Conservation (phyloP, 2,797 vertebrate genomes). For the Dicrostonyx torquatus region DNA sequence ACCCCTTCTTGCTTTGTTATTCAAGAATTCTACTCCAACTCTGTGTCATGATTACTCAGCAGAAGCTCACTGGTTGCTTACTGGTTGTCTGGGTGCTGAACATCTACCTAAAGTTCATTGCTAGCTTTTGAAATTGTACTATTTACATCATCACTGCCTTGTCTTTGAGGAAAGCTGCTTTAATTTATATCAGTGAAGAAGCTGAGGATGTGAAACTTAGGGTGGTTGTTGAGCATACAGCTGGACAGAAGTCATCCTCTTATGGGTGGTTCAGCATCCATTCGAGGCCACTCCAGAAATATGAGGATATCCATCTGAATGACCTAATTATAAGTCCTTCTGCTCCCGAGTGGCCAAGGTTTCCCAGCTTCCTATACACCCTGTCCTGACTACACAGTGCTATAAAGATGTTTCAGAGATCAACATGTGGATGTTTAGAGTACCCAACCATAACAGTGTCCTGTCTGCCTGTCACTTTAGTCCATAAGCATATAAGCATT, state of each 20-base stretch:
- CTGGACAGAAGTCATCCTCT: neutral
- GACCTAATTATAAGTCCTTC: neutral
- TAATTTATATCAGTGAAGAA: neutral
- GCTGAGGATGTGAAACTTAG: neutral
- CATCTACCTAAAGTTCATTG: neutral
- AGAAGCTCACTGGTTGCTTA: neutral
- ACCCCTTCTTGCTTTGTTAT: neutral
- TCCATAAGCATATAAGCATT: too few species aligned
- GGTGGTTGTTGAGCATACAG: neutral
- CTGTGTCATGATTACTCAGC: neutral
- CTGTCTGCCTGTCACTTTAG: neutral
- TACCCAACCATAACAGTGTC: neutral
- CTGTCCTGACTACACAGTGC: neutral
- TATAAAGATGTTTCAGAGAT: neutral
- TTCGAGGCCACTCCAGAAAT: neutral
- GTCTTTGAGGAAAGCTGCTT: neutral
- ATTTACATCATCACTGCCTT: neutral
- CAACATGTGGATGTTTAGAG: neutral
- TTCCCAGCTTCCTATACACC: neutral
- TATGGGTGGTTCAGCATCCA: neutral
- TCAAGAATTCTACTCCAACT: constrained; percentile 8
- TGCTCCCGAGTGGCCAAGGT: neutral
- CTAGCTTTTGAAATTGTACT: neutral
- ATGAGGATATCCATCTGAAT: neutral
- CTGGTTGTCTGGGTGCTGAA: neutral